Evolutionary conservation across 2,888 invertebrate species (phyloP).

Genomic region (Drosophila helvetica): DNA sequence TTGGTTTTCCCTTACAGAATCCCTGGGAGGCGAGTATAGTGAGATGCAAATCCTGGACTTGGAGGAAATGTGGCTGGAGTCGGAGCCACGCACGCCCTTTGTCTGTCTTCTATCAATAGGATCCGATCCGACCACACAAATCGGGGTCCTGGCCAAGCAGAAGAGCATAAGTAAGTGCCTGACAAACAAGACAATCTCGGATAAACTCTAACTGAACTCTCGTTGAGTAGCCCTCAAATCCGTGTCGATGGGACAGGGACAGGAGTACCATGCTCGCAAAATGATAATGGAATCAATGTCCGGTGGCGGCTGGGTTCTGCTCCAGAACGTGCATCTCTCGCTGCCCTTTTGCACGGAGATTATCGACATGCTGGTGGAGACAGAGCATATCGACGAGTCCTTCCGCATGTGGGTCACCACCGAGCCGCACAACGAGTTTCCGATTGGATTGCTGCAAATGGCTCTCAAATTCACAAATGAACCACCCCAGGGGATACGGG

Average conservation of each 20-base stretch:
- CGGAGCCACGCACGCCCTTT: conserved; percentile 93
- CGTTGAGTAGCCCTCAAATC: conserved; percentile 88
- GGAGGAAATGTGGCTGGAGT: conserved; percentile 91
- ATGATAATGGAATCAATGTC: conserved; percentile 92
- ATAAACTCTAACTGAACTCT: not conserved
- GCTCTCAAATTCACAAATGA: conserved; percentile 99
- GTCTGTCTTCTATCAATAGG: conserved; percentile 97
- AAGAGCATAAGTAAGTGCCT: conserved; percentile 90
- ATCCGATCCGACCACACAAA: conserved; percentile 98
- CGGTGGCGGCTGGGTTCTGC: conserved; percentile 95
- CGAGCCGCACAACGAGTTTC: conserved; percentile 96
- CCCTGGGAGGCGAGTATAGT: conserved; percentile 93
- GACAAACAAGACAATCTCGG: not conserved
- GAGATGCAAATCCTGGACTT: conserved; percentile 96
- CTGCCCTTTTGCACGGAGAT: conserved; percentile 96
- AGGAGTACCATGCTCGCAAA: conserved; percentile 93
- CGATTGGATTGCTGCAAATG: conserved; percentile 94
- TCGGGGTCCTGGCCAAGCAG: conserved; percentile 92
- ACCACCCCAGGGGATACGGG: conserved; percentile 97
- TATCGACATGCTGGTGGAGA: conserved; percentile 94
- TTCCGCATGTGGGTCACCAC: conserved; percentile 98
- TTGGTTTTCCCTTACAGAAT: conserved; percentile 85
- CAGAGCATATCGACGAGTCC: conserved; percentile 91
- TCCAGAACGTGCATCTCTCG: conserved; percentile 98
- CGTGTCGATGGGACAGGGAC: conserved; percentile 99